Conservation (phyloP, 2,888 invertebrate genomes). For the Caenorhabditis sp. region DNA sequence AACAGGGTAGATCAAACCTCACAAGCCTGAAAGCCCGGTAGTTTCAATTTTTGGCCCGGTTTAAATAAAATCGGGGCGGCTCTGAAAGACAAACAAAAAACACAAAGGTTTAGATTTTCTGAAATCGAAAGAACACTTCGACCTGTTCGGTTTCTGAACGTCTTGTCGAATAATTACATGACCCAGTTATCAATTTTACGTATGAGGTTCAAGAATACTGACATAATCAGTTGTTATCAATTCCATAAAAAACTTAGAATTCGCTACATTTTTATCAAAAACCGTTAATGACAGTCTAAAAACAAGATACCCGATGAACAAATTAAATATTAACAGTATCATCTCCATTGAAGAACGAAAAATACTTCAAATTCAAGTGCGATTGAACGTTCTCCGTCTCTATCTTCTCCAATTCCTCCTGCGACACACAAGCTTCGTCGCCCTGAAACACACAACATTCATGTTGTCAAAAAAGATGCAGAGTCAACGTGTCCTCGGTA, state of each 20-base stretch:
- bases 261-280: neutral
- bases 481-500: slow-evolving; percentile 54
- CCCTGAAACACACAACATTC: slow-evolving; percentile 26
- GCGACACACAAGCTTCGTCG: slow-evolving; percentile 49
- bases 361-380: slow-evolving; percentile 48
- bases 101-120: too few species aligned
- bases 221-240: too few species aligned
- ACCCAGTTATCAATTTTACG: too few species aligned
- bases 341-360: slow-evolving; percentile 68
- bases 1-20: too few species aligned
- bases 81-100: too few species aligned
- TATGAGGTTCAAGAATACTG: too few species aligned
- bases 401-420: slow-evolving; percentile 20
- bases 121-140: too few species aligned
- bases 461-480: neutral
- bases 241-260: neutral
- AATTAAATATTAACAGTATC: slow-evolving; percentile 62
- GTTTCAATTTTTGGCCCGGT: too few species aligned
- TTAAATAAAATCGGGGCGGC: too few species aligned
- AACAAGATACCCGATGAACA: neutral
- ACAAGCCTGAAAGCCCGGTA: too few species aligned
- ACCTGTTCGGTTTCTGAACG: too few species aligned
- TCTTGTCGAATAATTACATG: too few species aligned
- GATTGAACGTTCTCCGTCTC: slow-evolving; percentile 43
- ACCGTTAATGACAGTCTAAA: neutral